These are phyloP conservation scores for Nephrocerus scutellatus DNA, from an alignment of 2,888 invertebrate species.

Conservation along the genomic window DNA sequence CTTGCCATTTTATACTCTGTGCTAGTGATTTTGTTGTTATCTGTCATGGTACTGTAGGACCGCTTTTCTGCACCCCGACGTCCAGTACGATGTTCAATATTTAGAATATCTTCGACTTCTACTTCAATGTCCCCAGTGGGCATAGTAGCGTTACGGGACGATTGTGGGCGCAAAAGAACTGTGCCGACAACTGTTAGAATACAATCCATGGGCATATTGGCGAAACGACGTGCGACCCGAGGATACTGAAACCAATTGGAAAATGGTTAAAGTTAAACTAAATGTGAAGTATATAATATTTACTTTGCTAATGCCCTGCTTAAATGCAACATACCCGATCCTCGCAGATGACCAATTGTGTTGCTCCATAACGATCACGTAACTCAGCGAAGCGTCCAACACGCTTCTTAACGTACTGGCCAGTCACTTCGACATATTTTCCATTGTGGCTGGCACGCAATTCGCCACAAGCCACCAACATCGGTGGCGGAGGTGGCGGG, in stretches of 20 bases:
- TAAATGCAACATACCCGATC: conserved; percentile 30
- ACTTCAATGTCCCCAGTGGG: conserved; percentile 48
- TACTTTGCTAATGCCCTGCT: too few relatives aligned
- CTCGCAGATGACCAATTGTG: conserved; percentile 52
- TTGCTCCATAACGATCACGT: conserved; percentile 56
- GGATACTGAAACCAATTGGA: conserved; percentile 36
- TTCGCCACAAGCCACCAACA: conserved; percentile 53
- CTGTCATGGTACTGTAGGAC: conserved; percentile 42
- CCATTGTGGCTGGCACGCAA: conserved; percentile 51
- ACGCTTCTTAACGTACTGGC: conserved; percentile 57
- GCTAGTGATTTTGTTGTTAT: conserved; percentile 41
- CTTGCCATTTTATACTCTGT: conserved; percentile 48
- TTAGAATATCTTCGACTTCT: conserved; percentile 43
- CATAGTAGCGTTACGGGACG: conserved; percentile 46
- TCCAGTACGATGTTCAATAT: conserved; percentile 32
- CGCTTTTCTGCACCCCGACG: conserved; percentile 41
- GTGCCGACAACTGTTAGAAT: conserved; percentile 44
- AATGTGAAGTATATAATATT: too few relatives aligned
- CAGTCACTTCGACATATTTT: conserved; percentile 53
- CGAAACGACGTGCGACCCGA: conserved; percentile 43
- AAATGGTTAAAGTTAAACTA: too few relatives aligned
- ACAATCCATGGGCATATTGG: conserved; percentile 46
- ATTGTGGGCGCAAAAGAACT: conserved; percentile 40
- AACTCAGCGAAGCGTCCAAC: conserved; percentile 55
- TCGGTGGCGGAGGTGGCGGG: conserved; percentile 44